Conservation (phyloP, 2,113 vertebrate genomes). For the Hippocampus abdominalis region DNA sequence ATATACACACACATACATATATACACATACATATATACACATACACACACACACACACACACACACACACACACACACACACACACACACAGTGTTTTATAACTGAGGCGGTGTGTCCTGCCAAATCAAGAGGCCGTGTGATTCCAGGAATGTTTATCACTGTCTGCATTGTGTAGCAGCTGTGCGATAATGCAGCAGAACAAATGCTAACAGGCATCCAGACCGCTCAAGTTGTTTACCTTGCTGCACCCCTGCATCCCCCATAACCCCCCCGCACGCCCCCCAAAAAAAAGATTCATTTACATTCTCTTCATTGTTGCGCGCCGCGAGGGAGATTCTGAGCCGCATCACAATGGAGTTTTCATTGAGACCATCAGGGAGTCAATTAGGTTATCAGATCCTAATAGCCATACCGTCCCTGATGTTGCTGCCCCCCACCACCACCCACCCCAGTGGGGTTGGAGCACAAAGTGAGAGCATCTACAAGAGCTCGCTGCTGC, state of each 20-base stretch:
- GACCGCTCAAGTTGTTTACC: slow-evolving; percentile 49
- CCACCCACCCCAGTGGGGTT: background rate
- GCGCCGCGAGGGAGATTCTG: slow-evolving; percentile 23
- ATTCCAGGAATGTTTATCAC: slow-evolving; percentile 44
- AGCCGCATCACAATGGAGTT: slow-evolving; percentile 55
- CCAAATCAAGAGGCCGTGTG: slow-evolving; percentile 9
- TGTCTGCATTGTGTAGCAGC: slow-evolving; percentile 27
- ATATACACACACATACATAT: background rate
- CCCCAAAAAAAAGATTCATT: slow-evolving; percentile 44
- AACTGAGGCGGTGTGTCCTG: background rate
- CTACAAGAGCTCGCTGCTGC: background rate
- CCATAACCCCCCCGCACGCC: slow-evolving; percentile 2
- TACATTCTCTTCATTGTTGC: slow-evolving; percentile 62
- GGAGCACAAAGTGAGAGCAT: no score
- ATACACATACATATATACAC: no score
- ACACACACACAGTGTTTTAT: no score
- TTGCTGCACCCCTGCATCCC: slow-evolving; percentile 19
- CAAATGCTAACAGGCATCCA: slow-evolving; percentile 33
- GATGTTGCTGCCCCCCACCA: slow-evolving; percentile 8
- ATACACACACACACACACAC: no score
- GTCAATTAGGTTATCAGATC: slow-evolving; percentile 60
- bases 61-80: no score
- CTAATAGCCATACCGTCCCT: slow-evolving; percentile 37
- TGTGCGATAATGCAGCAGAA: slow-evolving; percentile 42
- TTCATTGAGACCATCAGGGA: slow-evolving; percentile 49